Conservation (phyloP, 2,797 vertebrate genomes). For the Sitta carolinensis region DNA sequence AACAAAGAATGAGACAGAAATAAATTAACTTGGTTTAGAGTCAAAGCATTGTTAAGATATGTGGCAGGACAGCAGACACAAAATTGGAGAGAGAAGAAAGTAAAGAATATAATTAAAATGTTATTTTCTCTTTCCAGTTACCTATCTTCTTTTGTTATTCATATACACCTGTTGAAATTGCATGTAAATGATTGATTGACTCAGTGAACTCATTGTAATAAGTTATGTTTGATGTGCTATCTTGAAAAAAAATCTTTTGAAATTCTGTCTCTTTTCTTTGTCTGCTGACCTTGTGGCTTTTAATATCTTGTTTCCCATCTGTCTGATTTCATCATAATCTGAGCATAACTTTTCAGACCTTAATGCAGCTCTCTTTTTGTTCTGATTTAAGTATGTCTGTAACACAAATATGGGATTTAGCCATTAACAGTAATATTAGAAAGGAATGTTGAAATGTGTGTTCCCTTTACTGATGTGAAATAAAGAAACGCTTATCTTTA, state of each 20-base stretch:
- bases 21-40: background rate
- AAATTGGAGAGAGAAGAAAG: conserved; percentile 38
- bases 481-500: conserved; percentile 31
- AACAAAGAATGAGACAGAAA: background rate
- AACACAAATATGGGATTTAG: conserved; percentile 42
- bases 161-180: conserved; percentile 34
- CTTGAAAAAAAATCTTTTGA: conserved; percentile 62
- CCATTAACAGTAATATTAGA: conserved; percentile 32
- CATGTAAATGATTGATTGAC: conserved; percentile 60
- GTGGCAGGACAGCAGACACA: background rate
- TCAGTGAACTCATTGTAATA: conserved; percentile 59
- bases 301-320: conserved; percentile 70
- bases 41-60: background rate
- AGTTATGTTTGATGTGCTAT: conserved; percentile 70
- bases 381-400: conserved; percentile 37
- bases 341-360: conserved; percentile 45
- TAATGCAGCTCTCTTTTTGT: conserved; percentile 60
- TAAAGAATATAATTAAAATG: conserved; percentile 31
- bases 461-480: conserved; percentile 53
- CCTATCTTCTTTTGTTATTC: conserved; percentile 47
- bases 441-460: conserved; percentile 52
- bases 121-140: conserved; percentile 57
- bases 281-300: conserved; percentile 68
- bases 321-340: conserved; percentile 67
- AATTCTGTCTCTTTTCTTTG: conserved; percentile 70